Base-by-base conservation (phyloP, 2,113 vertebrate genomes). In the Serranochromis macrocephalus region DNA sequence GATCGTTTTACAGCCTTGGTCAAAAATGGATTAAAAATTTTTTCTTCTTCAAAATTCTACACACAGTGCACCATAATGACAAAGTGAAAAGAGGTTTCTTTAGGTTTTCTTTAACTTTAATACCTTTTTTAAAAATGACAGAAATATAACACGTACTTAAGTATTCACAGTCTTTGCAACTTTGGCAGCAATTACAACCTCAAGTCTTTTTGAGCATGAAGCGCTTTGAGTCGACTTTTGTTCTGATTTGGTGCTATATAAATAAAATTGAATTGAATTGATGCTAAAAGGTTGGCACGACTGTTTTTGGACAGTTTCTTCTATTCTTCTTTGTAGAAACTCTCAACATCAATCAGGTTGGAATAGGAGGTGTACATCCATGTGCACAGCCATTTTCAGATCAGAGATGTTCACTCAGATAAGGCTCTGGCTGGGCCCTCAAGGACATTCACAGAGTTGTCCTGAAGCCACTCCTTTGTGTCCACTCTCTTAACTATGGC, bases 21-120 rank as follows among this genome's bases (percentile, higher is more conserved):
- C 31, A 63, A 12, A 63, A 36, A 36, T 12, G 6, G 4, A 63
- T 29, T 29, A 5, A 58, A 29, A 9, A 0, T 2, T 1, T 29
- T 29, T 29, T 16, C 13, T 9, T 16, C 55, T 16, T 58, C 7
- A 29, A 58, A 58, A 16, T 58, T 16, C 1, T 58, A 58, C 24
- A 58, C 24, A 9, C 24, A 58, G 55, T 16, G 7, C 4, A 14
- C 1, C 55, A 16, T 5, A 29, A 29, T 58, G 24, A 58, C 55
- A 16, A 29, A 29, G 13, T 58, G 7, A 58, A 58, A 58, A 16
- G 13, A 57, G 4, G 26, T 29, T 1, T 9, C 55, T 58, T 58
- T 58, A 1, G 21, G 21, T 21, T 21, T 21, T 21, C 21, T 21
- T 29, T 4, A 58, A 58, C 26, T 29, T 16, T 9, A 58, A 29